Evolutionary conservation across 2,888 invertebrate species (phyloP), one percentile per base, ranked within the genome.

Genomic region (Clepsis dumicolana): DNA sequence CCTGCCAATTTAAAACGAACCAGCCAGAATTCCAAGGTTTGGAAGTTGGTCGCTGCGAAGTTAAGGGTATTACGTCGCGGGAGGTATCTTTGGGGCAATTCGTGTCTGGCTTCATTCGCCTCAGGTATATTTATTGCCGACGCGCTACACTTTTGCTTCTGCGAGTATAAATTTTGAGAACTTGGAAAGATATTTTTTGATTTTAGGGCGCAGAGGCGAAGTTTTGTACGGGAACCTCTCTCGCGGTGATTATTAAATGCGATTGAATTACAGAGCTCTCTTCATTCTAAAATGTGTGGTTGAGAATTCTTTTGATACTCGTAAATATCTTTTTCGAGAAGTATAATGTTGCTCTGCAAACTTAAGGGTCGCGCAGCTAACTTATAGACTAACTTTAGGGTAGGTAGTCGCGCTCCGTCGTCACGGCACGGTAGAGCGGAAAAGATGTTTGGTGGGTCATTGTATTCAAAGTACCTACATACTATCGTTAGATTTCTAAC

Each of bases 1-100:
- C 74, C 73, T 72, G 72, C 73, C 72, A 75, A 76, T 73, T 74
- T 71, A 57, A 68, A 65, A 63, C 53, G 38, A 59, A 52, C 27
- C 50, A 21, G 63, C 27, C 52, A 68, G 41, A 67, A 62, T 63
- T 62, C 50, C 32, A 38, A 68, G 68, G 64, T 63, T 68, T 3
- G 32, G 59, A 57, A 67, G 67, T 62, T 67, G 29, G 65, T n/a
- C 41, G 14, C 29, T 14, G 25, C 24, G 50, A 67, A 68, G 63
- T 68, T 64, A 53, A 63, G 62, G 64, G 64, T 38, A n/a, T n/a
- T n/a, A 25, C 35, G 18, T 27, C 38, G 35, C 52, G 16, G 62
- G 32, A 62, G 56, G 62, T 63, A 67, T 50, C 50, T 57, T 27
- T 38, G 32, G 24, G 50, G 48, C 56, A 48, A 52, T 65, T 54